phyloP scores from a whole-genome alignment of 2,797 vertebrate species.

The Typhlichthys eigenmanni region DNA sequence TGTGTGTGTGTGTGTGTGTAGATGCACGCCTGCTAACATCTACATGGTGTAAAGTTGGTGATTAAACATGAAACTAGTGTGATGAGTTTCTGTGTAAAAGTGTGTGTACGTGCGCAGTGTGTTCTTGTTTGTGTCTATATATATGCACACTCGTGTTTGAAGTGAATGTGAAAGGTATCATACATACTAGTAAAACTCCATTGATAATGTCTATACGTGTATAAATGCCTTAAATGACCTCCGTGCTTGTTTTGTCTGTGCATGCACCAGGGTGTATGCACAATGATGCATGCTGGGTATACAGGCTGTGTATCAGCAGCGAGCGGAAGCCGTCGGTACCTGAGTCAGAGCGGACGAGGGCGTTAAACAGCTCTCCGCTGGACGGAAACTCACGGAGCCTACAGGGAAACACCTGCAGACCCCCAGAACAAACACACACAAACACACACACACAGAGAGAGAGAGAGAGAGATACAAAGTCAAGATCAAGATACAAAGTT shows the following conservation, averaged over 20 bases:
- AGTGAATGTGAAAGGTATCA: too few relatives aligned
- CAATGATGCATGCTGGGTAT: too few relatives aligned
- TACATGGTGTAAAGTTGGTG: background rate
- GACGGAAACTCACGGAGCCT: constrained; percentile 40
- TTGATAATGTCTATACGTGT: too few relatives aligned
- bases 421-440: constrained; percentile 70
- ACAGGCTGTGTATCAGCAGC: constrained; percentile 3
- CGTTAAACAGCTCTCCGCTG: constrained; percentile 44
- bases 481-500: background rate
- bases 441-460: constrained; percentile 66
- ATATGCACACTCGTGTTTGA: too few relatives aligned
- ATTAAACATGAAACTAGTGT: background rate
- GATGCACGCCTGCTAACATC: background rate
- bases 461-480: constrained; percentile 47
- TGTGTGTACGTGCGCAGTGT: background rate
- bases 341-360: constrained; percentile 72
- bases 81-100: too few relatives aligned
- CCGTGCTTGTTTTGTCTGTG: too few relatives aligned
- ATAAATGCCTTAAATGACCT: too few relatives aligned
- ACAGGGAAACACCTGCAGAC: constrained; percentile 78
- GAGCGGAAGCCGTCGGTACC: constrained; percentile 49
- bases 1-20: constrained; percentile 17
- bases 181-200: background rate
- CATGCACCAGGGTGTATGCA: too few relatives aligned
- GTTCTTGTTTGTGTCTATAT: constrained; percentile 6